Percentiles rank a stretch among this genome's conserved stretches.
Evolutionary conservation across 2,113 vertebrate species (phyloP).

Genomic region (Rhinogobius similis): DNA sequence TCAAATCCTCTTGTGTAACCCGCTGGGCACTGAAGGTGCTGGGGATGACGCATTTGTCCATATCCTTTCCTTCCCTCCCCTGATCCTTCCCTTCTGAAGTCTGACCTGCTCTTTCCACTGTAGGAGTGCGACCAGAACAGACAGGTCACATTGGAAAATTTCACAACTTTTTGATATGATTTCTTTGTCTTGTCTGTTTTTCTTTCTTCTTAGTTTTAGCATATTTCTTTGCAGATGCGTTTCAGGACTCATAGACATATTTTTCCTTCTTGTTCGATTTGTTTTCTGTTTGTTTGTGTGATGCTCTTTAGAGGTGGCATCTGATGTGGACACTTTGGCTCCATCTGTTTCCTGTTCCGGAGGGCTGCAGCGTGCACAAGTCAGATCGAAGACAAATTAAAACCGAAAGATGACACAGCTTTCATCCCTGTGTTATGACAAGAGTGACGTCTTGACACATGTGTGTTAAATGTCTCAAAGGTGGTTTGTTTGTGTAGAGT

Average conservation of each 20-base stretch:
- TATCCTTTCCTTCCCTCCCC: conserved; percentile 38
- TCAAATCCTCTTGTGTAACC: conserved; percentile 62
- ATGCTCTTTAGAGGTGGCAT: not conserved
- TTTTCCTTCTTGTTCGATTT: not conserved
- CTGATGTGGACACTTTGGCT: conserved; percentile 22
- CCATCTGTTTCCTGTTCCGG: conserved; percentile 62
- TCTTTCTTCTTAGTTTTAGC: conserved; percentile 7
- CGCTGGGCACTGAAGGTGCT: conserved; percentile 18
- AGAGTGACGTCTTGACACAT: conserved; percentile 39
- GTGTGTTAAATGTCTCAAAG: conserved; percentile 29
- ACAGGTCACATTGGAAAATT: not conserved
- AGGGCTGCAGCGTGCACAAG: not conserved
- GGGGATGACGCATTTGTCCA: conserved; percentile 50
- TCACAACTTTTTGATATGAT: not conserved
- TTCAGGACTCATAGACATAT: not conserved
- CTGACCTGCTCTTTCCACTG: conserved; percentile 47
- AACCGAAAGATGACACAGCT: conserved; percentile 57
- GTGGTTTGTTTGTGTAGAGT: conserved; percentile 12
- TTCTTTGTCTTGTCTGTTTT: conserved; percentile 1
- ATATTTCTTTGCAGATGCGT: conserved; percentile 1
- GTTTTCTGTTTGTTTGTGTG: not conserved
- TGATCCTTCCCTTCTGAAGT: conserved; percentile 43
- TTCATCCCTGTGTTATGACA: conserved; percentile 54
- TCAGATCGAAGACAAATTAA: conserved; percentile 10
- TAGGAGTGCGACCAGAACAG: conserved; percentile 53